These are phyloP conservation scores for Mellilla xanthometata DNA, from an alignment of 2,888 invertebrate species.

Conservation along the genomic window DNA sequence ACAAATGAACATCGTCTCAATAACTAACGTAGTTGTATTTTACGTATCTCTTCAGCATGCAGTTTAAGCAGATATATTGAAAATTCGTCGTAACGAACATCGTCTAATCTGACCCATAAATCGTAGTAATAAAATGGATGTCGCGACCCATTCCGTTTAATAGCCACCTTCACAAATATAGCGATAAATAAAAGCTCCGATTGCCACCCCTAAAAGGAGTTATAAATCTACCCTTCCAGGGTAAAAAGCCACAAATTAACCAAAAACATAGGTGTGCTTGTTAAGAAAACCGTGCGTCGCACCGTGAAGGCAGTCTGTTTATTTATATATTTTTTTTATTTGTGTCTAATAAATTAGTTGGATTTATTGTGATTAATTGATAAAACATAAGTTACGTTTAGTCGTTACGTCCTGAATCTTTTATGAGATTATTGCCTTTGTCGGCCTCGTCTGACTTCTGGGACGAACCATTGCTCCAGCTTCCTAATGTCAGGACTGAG, in stretches of 20 bases:
- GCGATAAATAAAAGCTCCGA: slow-evolving; percentile 57
- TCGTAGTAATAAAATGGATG: slow-evolving; percentile 47
- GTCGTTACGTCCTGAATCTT: slow-evolving; percentile 1
- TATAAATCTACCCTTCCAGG: slow-evolving; percentile 50
- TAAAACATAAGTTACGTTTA: slow-evolving; percentile 11
- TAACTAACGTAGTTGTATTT: no score
- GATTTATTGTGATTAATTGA: slow-evolving; percentile 15
- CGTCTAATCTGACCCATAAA: slow-evolving; percentile 34
- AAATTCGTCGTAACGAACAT: background rate
- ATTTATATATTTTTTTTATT: slow-evolving; percentile 13
- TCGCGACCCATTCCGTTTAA: slow-evolving; percentile 43
- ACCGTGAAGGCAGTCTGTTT: slow-evolving; percentile 21
- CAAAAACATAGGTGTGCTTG: slow-evolving; percentile 27
- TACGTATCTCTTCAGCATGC: no score
- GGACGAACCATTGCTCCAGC: background rate
- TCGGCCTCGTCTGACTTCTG: slow-evolving; percentile 1
- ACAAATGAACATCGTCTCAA: no score
- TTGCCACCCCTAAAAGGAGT: slow-evolving; percentile 53
- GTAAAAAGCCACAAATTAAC: slow-evolving; percentile 37
- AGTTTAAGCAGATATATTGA: no score
- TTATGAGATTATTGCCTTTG: slow-evolving; percentile 4
- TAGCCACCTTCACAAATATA: slow-evolving; percentile 69
- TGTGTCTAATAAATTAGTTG: slow-evolving; percentile 12
- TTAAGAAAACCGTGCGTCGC: slow-evolving; percentile 22
- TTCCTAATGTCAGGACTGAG: slow-evolving; percentile 3